phyloP scores from a whole-genome alignment of 1,140 invertebrate species.

The Drosophila micromelanica region DNA sequence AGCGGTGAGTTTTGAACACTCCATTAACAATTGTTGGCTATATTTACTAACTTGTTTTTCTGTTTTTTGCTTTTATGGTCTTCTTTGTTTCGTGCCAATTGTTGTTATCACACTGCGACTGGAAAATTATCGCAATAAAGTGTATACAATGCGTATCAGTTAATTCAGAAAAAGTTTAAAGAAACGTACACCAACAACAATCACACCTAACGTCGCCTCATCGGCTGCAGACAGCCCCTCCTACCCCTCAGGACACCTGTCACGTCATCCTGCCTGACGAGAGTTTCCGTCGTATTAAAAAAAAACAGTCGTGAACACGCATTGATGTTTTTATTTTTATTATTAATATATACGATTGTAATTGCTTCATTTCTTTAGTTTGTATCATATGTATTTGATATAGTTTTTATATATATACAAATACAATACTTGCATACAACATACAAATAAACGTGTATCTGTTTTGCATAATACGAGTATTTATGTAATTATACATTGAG shows the following conservation, averaged over 20 bases:
- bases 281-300: conserved; percentile 26
- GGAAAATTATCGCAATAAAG: too few relatives aligned
- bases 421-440: conserved; percentile 42
- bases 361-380: conserved; percentile 81
- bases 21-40: not conserved
- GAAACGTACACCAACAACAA: conserved; percentile 87
- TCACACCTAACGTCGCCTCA: conserved; percentile 56
- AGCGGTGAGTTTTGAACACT: conserved; percentile 56
- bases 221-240: not conserved
- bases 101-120: conserved; percentile 18
- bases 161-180: conserved; percentile 88
- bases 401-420: conserved; percentile 64
- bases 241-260: not conserved
- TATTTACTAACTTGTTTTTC: conserved; percentile 35
- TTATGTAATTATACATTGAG: conserved; percentile 60
- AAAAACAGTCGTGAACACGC: conserved; percentile 24
- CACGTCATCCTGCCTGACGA: conserved; percentile 25
- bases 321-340: conserved; percentile 58
- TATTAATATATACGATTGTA: conserved; percentile 73
- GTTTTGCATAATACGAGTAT: conserved; percentile 32
- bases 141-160: conserved; percentile 88
- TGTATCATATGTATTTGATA: conserved; percentile 71
- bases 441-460: conserved; percentile 58
- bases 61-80: conserved; percentile 12
- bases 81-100: conserved; percentile 20